Percentiles rank a stretch among this genome's conserved stretches.
These are phyloP conservation scores for Diprion similis DNA, from an alignment of 1,140 invertebrate genomes.

Conservation along the genomic window DNA sequence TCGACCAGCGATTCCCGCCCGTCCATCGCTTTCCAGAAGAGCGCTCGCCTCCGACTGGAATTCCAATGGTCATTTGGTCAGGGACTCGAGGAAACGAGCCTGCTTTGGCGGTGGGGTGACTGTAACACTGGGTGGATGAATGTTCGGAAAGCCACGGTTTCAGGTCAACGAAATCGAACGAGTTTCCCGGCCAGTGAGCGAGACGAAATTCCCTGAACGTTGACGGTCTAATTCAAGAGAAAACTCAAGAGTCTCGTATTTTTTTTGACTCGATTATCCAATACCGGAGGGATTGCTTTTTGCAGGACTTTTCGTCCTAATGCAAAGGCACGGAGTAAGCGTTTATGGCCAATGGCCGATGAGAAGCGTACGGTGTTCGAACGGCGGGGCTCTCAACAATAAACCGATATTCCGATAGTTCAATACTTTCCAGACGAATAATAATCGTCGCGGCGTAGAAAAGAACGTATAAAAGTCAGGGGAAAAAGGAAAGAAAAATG, in stretches of 20 bases:
- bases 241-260: neutral
- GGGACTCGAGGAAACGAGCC: neutral
- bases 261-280: too few species aligned
- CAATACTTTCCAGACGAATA: too few species aligned
- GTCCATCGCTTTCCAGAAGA: slow-evolving; percentile 62
- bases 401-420: too few species aligned
- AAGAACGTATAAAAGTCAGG: too few species aligned
- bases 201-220: neutral
- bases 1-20: slow-evolving; percentile 72
- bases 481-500: too few species aligned
- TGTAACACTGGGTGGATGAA: neutral
- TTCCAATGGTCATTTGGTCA: slow-evolving; percentile 11
- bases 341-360: too few species aligned
- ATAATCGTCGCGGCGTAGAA: too few species aligned
- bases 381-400: too few species aligned
- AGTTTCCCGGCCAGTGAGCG: neutral
- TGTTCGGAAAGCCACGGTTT: neutral
- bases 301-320: too few species aligned
- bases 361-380: too few species aligned
- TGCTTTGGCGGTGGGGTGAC: neutral
- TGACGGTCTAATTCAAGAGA: neutral
- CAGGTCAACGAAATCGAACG: neutral
- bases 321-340: too few species aligned
- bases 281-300: too few species aligned
- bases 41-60: slow-evolving; percentile 57